Base-by-base conservation (phyloP, 2,888 invertebrate genomes). In the Caenorhabditis sp. region DNA sequence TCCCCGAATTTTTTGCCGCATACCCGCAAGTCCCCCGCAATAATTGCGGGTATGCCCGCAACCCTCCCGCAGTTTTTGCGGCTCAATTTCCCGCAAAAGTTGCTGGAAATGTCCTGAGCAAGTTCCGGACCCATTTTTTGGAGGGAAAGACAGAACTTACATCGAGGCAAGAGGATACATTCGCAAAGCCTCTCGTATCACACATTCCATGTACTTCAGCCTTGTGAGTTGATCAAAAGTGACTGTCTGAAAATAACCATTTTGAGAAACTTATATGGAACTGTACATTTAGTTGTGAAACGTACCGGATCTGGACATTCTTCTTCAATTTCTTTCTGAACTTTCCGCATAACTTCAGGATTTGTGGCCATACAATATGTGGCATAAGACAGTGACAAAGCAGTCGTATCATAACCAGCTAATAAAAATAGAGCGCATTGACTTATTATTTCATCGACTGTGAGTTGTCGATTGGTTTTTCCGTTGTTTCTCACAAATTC, bases 381-480 rank as follows among this genome's bases (percentile, higher is more conserved):
- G 12, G 88, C 83, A 79, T 89, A 90, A n/a, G 88, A 87, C 8
- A 91, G 81, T 1, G 89, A 87, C 1, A 89, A 88, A 14, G 90
- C 89, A 0, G 90, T 90, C 0, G 91, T 91, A 78, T 91, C 90
- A 74, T 89, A 91, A 0, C 91, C 90, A 21, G 89, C 90, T 55
- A 90, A 77, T 24, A 90, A 82, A 76, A 90, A 90, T 1, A 90
- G 83, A 69, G 89, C 86, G 6, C 87, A 84, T 70, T 89, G 88
- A 19, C 86, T 87, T 31, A 88, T 81, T 62, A 89, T 86, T 68
- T 89, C 88, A n/a, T 69, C 66, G 3, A 65, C 62, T 1, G 76
- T 77, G n/a, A 69, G 37, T 19, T 59, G 61, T 12, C 64, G 63
- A 21, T 72, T 60, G 4, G 58, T 12, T 36, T 58, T 31, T 1